Evolutionary conservation across 2,888 invertebrate genomes (phyloP).

Genomic region (Heliconius charithonia): DNA sequence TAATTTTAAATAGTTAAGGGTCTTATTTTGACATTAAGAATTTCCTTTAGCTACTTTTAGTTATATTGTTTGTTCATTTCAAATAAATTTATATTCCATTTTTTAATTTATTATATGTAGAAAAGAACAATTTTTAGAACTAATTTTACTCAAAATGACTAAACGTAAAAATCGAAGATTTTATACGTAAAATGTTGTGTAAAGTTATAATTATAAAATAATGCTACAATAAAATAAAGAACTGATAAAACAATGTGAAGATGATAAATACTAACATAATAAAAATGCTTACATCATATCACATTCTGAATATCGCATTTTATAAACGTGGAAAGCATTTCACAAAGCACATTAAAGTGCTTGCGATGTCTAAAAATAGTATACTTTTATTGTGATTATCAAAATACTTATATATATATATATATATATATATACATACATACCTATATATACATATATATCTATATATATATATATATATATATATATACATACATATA

Average conservation of each 20-base stretch:
- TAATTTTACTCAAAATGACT: no score
- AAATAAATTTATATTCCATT: no score
- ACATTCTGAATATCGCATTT: slow-evolving; percentile 1
- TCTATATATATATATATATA: not conserved
- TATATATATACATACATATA: not conserved
- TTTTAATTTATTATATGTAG: no score
- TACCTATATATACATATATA: not conserved
- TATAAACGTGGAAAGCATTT: slow-evolving; percentile 21
- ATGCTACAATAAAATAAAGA: not conserved
- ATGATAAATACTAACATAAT: slow-evolving; percentile 6
- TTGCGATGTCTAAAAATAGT: slow-evolving; percentile 17
- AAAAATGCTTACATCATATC: slow-evolving; percentile 8
- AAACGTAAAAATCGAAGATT: no score
- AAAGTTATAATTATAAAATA: no score
- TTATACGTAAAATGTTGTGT: no score
- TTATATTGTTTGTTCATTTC: no score
- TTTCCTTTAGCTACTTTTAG: no score
- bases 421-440: not conserved
- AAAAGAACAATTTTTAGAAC: no score
- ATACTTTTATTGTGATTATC: slow-evolving; percentile 16
- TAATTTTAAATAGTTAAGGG: no score
- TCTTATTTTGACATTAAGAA: no score
- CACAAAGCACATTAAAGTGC: slow-evolving; percentile 5
- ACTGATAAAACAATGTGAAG: slow-evolving; percentile 1
- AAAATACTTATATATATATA: not conserved